phyloP scores from a whole-genome alignment of 2,888 invertebrate genomes.

The Dermolepida albohirtum region DNA sequence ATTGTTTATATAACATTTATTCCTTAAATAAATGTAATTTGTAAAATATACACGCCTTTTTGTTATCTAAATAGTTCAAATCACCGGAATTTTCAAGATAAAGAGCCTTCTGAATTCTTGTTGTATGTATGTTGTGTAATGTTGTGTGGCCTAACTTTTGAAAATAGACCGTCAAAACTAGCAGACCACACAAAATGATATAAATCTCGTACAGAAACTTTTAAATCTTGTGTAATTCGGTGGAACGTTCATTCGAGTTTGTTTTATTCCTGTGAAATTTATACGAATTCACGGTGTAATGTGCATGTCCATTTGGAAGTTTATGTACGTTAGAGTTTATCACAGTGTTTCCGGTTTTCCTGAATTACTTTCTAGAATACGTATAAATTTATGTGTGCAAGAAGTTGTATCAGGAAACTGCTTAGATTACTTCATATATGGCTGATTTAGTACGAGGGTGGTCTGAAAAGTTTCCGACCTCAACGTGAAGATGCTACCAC shows the following conservation, averaged over 20 bases:
- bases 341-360: conserved; percentile 19
- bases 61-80: too few relatives aligned
- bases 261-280: conserved; percentile 10
- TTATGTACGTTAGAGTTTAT: conserved; percentile 16
- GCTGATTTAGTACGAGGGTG: too few relatives aligned
- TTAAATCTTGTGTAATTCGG: conserved; percentile 29
- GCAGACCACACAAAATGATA: conserved; percentile 26
- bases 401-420: too few relatives aligned
- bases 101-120: too few relatives aligned
- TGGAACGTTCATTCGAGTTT: conserved; percentile 25
- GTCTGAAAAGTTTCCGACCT: too few relatives aligned
- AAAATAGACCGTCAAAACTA: conserved; percentile 20
- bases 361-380: not conserved
- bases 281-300: conserved; percentile 13
- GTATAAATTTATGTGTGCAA: too few relatives aligned
- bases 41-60: too few relatives aligned
- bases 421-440: too few relatives aligned
- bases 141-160: conserved; percentile 28
- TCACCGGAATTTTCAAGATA: too few relatives aligned
- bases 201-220: conserved; percentile 25
- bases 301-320: conserved; percentile 26
- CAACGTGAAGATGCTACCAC: too few relatives aligned
- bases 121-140: not conserved
- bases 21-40: not conserved
- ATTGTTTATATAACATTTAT: not conserved